A percentile compares a stretch with the other conserved stretches of the same genome.
These are phyloP conservation scores for Entomyzon cyanotis DNA, from an alignment of 2,113 vertebrate genomes.

Conservation along the genomic window DNA sequence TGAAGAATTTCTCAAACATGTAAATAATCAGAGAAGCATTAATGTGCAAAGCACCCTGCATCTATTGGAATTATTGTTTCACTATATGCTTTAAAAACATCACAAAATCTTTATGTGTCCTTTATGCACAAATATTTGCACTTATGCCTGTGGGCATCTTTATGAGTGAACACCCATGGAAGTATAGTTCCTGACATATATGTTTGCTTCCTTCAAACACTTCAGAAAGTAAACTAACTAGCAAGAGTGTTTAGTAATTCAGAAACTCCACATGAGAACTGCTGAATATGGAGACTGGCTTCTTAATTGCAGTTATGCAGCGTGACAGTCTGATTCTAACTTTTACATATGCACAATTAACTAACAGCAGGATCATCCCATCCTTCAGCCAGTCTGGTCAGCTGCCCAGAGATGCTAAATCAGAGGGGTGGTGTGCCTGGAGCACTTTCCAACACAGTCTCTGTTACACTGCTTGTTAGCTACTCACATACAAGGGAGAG, in stretches of 20 bases:
- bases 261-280: neutral
- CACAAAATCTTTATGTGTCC: neutral
- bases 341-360: slow-evolving; percentile 42
- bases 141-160: neutral
- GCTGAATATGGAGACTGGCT: neutral
- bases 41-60: neutral
- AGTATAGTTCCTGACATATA: neutral
- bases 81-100: neutral
- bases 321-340: slow-evolving; percentile 8
- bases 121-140: neutral
- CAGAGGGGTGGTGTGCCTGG: slow-evolving; percentile 29
- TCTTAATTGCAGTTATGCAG: slow-evolving; percentile 21
- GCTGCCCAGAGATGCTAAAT: slow-evolving; percentile 59
- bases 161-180: rapidly evolving
- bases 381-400: slow-evolving; percentile 63
- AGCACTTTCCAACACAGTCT: slow-evolving; percentile 20
- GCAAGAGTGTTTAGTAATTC: neutral
- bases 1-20: neutral
- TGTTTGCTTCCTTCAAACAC: neutral
- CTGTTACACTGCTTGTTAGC: neutral
- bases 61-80: neutral
- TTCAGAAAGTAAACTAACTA: neutral
- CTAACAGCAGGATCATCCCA: slow-evolving; percentile 45
- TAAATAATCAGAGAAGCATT: neutral
- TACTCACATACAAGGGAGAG: neutral